These are phyloP conservation scores for Burhinus oedicnemus DNA, from an alignment of 2,113 vertebrate genomes.

Conservation along the genomic window DNA sequence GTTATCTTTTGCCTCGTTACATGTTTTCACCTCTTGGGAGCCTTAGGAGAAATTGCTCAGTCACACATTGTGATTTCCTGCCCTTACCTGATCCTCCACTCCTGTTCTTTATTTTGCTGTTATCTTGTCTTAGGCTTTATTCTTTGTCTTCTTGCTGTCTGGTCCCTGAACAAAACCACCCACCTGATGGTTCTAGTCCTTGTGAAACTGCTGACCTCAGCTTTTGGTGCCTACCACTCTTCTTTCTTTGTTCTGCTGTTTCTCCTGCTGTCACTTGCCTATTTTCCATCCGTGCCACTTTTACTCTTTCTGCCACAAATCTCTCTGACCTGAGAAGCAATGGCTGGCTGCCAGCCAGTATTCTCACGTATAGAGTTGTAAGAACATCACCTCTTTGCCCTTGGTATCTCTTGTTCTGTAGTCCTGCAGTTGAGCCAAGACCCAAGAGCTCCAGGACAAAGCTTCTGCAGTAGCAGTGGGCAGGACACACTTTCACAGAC, in stretches of 20 bases:
- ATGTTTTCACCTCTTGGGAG: not conserved
- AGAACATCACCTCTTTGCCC: not conserved
- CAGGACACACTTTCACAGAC: not conserved
- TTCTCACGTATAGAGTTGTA: not conserved
- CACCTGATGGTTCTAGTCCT: not conserved
- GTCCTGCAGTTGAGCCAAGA: not conserved
- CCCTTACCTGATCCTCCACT: not conserved
- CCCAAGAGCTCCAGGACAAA: not conserved
- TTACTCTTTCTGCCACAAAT: not conserved
- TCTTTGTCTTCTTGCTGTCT: not conserved
- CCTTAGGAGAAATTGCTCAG: not conserved
- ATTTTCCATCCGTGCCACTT: not conserved
- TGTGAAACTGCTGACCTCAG: not conserved
- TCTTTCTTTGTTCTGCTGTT: not conserved
- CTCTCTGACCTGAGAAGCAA: not conserved
- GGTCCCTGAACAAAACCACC: not conserved
- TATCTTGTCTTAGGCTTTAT: not conserved
- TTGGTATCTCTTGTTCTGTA: not conserved
- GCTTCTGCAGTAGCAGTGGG: not conserved
- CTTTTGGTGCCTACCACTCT: not conserved
- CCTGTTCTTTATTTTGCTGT: not conserved
- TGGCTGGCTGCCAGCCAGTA: not conserved
- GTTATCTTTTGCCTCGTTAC: not conserved
- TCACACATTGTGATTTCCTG: not conserved
- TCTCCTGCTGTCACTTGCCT: not conserved